Conservation (phyloP, 2,113 vertebrate genomes). For the Muntiacus muntjak region DNA sequence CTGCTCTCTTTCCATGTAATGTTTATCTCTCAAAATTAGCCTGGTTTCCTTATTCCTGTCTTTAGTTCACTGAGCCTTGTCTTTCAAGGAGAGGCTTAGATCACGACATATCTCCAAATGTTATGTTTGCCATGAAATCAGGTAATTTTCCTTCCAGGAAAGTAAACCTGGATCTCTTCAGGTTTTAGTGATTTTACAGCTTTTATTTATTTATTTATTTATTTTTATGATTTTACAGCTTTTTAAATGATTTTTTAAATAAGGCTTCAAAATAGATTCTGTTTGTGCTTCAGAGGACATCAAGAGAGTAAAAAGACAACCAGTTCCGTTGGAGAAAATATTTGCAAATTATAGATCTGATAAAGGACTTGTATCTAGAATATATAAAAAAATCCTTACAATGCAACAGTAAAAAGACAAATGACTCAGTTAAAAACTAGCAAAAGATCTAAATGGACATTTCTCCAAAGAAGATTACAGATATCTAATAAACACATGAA, state of each 20-base stretch:
- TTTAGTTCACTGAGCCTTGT: background rate
- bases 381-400: background rate
- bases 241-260: background rate
- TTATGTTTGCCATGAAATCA: background rate
- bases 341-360: background rate
- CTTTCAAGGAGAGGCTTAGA: slow-evolving; percentile 30
- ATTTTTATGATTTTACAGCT: background rate
- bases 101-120: background rate
- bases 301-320: slow-evolving; percentile 5
- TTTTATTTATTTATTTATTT: background rate
- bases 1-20: background rate
- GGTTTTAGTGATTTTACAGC: background rate
- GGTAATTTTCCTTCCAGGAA: background rate
- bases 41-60: background rate
- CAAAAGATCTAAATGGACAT: background rate
- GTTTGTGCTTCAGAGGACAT: slow-evolving; percentile 7
- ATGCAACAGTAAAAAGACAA: background rate
- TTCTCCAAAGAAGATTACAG: background rate
- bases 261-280: slow-evolving; percentile 19
- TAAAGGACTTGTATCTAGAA: background rate
- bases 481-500: background rate
- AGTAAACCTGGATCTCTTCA: background rate
- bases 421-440: background rate
- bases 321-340: background rate
- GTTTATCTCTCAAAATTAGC: background rate